A percentile compares a stretch with the other conserved stretches of the same genome.
phyloP scores from a whole-genome alignment of 2,797 vertebrate genomes.

The Scomberomorus guttatus region DNA sequence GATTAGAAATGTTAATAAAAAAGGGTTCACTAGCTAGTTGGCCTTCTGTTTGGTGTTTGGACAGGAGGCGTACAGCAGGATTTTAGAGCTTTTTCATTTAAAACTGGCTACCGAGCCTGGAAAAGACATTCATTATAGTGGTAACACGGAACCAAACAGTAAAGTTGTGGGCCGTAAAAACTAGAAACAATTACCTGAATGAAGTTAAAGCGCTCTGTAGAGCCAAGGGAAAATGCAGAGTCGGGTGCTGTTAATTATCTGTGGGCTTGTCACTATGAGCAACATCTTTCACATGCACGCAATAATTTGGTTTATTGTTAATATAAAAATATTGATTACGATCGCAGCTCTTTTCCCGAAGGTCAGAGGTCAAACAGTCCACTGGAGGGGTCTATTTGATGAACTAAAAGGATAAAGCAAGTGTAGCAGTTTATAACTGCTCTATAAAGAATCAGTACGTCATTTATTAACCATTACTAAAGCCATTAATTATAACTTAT shows the following conservation, averaged over 20 bases:
- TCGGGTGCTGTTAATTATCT: background rate
- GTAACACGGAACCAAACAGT: background rate
- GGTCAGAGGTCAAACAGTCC: slow-evolving; percentile 40
- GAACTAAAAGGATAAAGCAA: slow-evolving; percentile 11
- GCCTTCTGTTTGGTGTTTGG: background rate
- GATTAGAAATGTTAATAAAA: background rate
- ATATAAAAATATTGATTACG: slow-evolving; percentile 31
- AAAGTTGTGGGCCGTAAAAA: background rate
- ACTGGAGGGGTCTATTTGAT: background rate
- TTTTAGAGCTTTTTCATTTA: background rate
- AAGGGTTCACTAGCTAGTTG: background rate
- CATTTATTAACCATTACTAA: background rate
- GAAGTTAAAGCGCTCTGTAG: slow-evolving; percentile 1
- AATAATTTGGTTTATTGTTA: slow-evolving; percentile 23
- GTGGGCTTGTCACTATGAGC: background rate
- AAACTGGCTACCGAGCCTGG: background rate
- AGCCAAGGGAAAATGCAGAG: background rate
- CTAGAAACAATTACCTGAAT: slow-evolving; percentile 10
- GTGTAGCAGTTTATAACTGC: background rate
- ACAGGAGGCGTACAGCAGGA: background rate
- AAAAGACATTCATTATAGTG: background rate
- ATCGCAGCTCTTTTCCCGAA: slow-evolving; percentile 26
- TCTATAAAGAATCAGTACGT: background rate
- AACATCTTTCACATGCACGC: background rate
- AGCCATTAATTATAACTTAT: background rate